Evolutionary conservation across 2,888 invertebrate species (phyloP).

Genomic region (Sphaerophoria taeniata): DNA sequence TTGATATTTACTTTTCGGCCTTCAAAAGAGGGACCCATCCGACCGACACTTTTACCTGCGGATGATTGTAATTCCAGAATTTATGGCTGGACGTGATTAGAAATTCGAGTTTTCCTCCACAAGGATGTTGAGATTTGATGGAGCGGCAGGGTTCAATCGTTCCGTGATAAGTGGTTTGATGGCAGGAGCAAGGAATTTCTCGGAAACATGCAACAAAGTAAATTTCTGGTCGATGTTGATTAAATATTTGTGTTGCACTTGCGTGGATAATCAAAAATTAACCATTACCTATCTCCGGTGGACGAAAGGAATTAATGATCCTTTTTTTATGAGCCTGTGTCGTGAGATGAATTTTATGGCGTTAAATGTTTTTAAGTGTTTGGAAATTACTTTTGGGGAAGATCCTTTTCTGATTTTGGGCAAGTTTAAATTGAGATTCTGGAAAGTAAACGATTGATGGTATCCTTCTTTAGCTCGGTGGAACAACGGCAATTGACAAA

Average conservation of each 20-base stretch:
- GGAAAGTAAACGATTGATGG: not conserved
- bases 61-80: slow-evolving; percentile 63
- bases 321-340: slow-evolving; percentile 44
- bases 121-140: not conserved
- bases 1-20: not conserved
- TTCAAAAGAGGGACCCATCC: not conserved
- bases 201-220: slow-evolving; percentile 29
- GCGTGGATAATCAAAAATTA: slow-evolving; percentile 63
- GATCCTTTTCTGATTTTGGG: not conserved
- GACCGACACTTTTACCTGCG: slow-evolving; percentile 31
- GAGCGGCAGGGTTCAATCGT: slow-evolving; percentile 66
- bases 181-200: slow-evolving; percentile 38
- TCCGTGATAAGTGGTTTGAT: slow-evolving; percentile 18
- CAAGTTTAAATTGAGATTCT: not conserved
- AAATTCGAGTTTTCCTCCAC: slow-evolving; percentile 30
- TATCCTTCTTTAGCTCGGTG: too few species aligned
- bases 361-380: slow-evolving; percentile 27
- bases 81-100: slow-evolving; percentile 72
- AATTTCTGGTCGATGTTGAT: slow-evolving; percentile 9
- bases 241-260: slow-evolving; percentile 66
- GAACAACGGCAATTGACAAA: too few species aligned
- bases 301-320: slow-evolving; percentile 50
- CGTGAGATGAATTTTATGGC: slow-evolving; percentile 29
- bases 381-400: slow-evolving; percentile 1
- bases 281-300: slow-evolving; percentile 4